Evolutionary conservation across 2,888 invertebrate genomes (phyloP), one percentile per base, ranked within the genome.

Genomic region (Cephus rjabovi): DNA sequence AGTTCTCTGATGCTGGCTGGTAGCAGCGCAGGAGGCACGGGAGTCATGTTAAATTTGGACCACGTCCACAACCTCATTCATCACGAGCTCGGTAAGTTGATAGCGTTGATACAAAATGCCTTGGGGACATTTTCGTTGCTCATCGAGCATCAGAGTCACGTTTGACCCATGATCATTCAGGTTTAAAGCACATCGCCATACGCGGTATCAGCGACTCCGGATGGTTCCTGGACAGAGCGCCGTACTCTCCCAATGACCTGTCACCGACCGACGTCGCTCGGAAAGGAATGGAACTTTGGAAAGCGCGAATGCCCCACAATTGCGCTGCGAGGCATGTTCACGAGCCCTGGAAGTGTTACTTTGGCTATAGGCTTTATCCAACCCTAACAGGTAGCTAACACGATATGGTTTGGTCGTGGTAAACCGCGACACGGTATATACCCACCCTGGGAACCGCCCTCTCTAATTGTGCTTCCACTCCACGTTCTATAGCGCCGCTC

Each of bases 1-100:
- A 96, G 96, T 3, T 95, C 96, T 76, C 92, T 98, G 33, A 93
- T 98, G 40, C 93, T 98, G 74, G 96, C 96, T 31, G 98, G 96
- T 69, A 96, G 95, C 83, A 98, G 98, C 87, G 98, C 98, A 34
- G 98, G 98, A 3, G 98, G 97, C 1, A 95, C 97, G 0, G 98
- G 98, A n/a, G 98, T 98, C 31, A 95, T 98, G 95, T 92, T 98
- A 74, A 98, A 98, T 90, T 93, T 98, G 81, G 98, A 98, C 92
- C 94, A 95, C 12, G 95, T 98, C 0, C 94, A 96, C 75, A 94
- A 95, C 79, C 93, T 95, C 79, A 92, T 98, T 71, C 94, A 95
- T 76, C 92, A 94, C 12, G 93, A 94, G 82, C 90, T 94, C 79
- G 92, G 90, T 82, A 87, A 76, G 83, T 75, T 71, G 31, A 71